A percentile compares a stretch with the other conserved stretches of the same genome.
phyloP scores from a whole-genome alignment of 2,797 vertebrate genomes.

The Rhabdomys pumilio region DNA sequence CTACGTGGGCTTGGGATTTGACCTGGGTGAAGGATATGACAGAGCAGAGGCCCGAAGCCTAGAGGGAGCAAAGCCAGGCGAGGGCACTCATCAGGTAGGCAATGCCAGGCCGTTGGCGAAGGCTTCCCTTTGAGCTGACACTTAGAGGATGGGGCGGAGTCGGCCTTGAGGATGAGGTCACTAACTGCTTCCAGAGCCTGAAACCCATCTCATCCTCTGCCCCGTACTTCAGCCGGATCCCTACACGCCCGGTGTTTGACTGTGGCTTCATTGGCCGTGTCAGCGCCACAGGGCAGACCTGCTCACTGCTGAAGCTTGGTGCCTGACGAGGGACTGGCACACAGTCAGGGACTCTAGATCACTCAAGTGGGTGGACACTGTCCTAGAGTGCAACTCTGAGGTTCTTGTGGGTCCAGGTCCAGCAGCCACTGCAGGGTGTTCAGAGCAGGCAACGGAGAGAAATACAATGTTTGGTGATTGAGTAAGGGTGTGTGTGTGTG shows the following conservation, averaged over 20 bases:
- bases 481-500: neutral
- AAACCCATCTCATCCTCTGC: neutral
- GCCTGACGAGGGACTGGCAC: neutral
- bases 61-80: neutral
- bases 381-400: neutral
- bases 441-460: neutral
- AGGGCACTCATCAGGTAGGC: neutral
- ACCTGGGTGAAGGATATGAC: neutral
- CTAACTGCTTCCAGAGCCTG: neutral
- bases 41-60: neutral
- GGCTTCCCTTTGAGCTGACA: neutral
- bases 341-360: neutral
- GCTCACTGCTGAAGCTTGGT: neutral
- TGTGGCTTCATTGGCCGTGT: neutral
- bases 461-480: neutral
- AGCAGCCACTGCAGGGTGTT: neutral
- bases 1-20: neutral
- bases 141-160: neutral
- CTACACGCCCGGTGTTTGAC: neutral
- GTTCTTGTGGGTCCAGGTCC: neutral
- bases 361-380: neutral
- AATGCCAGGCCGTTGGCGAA: neutral
- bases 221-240: fast-evolving
- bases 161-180: neutral
- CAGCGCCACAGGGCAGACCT: neutral